These are phyloP conservation scores for Drepana falcataria DNA, from an alignment of 2,888 invertebrate genomes.

Conservation along the genomic window DNA sequence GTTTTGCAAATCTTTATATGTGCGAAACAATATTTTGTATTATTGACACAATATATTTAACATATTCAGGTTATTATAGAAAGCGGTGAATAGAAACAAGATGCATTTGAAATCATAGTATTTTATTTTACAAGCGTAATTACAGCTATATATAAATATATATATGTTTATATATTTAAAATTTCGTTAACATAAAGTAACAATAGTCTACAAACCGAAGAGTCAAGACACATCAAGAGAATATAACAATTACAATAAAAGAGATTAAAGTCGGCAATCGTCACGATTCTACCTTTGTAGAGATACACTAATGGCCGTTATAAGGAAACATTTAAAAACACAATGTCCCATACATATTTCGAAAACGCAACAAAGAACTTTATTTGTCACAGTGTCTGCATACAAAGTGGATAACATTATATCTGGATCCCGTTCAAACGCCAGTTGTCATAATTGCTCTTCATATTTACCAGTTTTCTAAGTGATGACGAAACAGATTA, in stretches of 20 bases:
- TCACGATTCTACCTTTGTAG: not conserved
- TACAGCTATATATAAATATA: constrained; percentile 39
- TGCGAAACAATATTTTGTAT: not conserved
- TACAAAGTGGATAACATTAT: constrained; percentile 13
- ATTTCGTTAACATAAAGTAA: constrained; percentile 11
- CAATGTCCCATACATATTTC: not conserved
- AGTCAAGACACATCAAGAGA: not conserved
- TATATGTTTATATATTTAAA: constrained; percentile 7
- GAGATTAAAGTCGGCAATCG: constrained; percentile 4
- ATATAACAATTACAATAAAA: constrained; percentile 10
- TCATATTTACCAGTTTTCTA: constrained; percentile 19
- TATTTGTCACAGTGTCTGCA: constrained; percentile 30
- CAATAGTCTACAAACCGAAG: constrained; percentile 1
- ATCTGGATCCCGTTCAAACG: constrained; percentile 2
- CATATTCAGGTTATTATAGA: no score
- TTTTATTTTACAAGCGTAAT: constrained; percentile 69
- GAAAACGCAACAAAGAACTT: constrained; percentile 22
- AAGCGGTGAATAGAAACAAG: constrained; percentile 7
- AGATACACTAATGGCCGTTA: not conserved
- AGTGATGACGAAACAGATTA: constrained; percentile 35
- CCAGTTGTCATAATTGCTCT: constrained; percentile 20
- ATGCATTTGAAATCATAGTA: constrained; percentile 18
- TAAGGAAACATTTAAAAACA: not conserved
- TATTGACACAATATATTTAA: no score
- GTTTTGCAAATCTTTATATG: not conserved